Conservation (phyloP, 2,888 invertebrate genomes). For the Aleiodes alternator region DNA sequence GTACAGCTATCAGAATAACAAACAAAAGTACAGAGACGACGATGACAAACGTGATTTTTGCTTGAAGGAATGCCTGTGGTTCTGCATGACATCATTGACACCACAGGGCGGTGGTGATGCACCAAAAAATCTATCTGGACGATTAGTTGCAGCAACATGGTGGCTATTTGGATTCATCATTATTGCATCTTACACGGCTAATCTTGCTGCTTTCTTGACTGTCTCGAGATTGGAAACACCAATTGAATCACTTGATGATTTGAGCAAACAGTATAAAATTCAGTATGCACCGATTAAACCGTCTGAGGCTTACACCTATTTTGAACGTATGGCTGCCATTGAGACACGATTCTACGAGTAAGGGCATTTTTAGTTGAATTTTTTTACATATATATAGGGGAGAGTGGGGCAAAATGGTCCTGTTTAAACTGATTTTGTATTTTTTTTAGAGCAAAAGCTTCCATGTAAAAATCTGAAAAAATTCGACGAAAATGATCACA, state of each 20-base stretch:
- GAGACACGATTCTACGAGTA: conserved; percentile 96
- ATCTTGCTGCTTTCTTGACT: conserved; percentile 97
- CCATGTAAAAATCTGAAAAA: too few relatives aligned
- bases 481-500: too few relatives aligned
- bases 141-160: conserved; percentile 98
- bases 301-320: conserved; percentile 94
- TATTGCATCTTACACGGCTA: conserved; percentile 98
- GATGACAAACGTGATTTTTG: conserved; percentile 96
- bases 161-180: conserved; percentile 99
- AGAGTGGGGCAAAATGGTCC: too few relatives aligned
- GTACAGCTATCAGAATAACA: conserved; percentile 96
- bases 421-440: too few relatives aligned
- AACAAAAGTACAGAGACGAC: conserved; percentile 93
- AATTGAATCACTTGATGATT: conserved; percentile 94
- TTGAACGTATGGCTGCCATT: conserved; percentile 96
- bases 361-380: conserved; percentile 64
- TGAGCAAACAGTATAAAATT: conserved; percentile 96
- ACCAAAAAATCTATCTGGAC: conserved; percentile 95
- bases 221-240: conserved; percentile 95
- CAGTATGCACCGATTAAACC: conserved; percentile 95
- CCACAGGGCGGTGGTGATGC: conserved; percentile 94
- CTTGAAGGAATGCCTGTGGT: conserved; percentile 98
- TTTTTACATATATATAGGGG: background rate
- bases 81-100: conserved; percentile 95
- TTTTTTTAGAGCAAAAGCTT: too few relatives aligned